Conservation (phyloP, 53 echinoderm and acorn worm genomes). For the Henricia sp. region DNA sequence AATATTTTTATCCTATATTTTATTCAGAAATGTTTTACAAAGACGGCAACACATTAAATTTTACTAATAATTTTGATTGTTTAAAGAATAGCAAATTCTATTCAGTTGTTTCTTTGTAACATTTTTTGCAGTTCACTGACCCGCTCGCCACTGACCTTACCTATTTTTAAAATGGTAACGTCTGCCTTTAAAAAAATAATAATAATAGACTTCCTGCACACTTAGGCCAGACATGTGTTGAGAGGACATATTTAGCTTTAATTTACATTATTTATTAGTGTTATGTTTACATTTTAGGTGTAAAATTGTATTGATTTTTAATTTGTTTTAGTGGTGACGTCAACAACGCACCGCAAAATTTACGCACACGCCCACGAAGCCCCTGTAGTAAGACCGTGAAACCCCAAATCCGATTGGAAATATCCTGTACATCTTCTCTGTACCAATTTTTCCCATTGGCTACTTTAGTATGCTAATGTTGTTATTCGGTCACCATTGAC, state of each 20-base stretch:
- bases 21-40: neutral
- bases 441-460: constrained; percentile 73
- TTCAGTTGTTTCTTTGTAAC: neutral
- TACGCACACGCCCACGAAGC: neutral
- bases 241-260: too few species aligned
- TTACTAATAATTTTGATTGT: too few species aligned
- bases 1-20: neutral
- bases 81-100: too few species aligned
- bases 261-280: too few species aligned
- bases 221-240: too few species aligned
- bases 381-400: constrained; percentile 64
- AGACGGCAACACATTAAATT: neutral
- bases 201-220: too few species aligned
- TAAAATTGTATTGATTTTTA: too few species aligned
- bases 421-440: constrained; percentile 33
- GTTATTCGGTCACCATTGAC: constrained; percentile 65
- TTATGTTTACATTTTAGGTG: too few species aligned
- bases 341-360: neutral
- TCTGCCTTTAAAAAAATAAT: too few species aligned
- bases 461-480: constrained; percentile 78
- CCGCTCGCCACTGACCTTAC: neutral
- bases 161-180: constrained; percentile 49
- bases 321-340: too few species aligned
- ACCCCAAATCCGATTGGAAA: constrained; percentile 82
- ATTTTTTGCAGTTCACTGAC: neutral